Base-by-base conservation (phyloP, 2,888 invertebrate species). In the Caenorhabditis sp. region DNA sequence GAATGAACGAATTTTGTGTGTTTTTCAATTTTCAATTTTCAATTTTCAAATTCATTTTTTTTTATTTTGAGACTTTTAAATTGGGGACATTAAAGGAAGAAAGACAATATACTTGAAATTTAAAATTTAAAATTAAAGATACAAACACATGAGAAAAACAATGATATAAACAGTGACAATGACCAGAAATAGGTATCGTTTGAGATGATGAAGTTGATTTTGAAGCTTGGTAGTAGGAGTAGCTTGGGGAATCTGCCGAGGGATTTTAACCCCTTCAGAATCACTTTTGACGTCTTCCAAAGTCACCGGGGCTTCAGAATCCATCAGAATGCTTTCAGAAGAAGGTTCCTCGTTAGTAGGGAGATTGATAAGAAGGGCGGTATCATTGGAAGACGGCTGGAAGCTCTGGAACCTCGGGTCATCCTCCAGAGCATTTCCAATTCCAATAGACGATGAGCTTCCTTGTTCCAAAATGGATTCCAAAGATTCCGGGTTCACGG, bases 121-220 rank as follows among this genome's bases (percentile, higher is more conserved):
- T 3, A 20, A 47, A 18, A 47, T 47, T 13, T 22, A 56, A 3
- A 67, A 22, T 47, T 28, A 69, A 47, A 56, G 22, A 28, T 26
- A 61, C 35, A 80, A 37, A 35, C 80, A 78, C 40, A 80, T 44
- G 1, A 84, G 71, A 13, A 85, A 37, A 11, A 77, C 65, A 24
- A 81, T 22, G 2, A 80, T 13, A 60, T 85, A 87, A 22, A 81
- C 22, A 6, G 85, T n/a, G 18, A 79, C 53, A 40, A 56, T 71
- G 9, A 85, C 9, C 32, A 80, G 65, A 68, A 88, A 88, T 13
- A 60, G 13, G 51, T 53, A 61, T 8, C 88, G 82, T 51, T 85
- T 77, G 53, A 88, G 61, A 40, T 72, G 69, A 53, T 83, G 80
- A 9, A 88, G 71, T 76, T 88, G 86, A 0, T 51, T 11, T 1